A percentile compares a stretch with the other conserved stretches of the same genome.
Evolutionary conservation across 2,113 vertebrate species (phyloP).

Genomic region (Orcinus orca): DNA sequence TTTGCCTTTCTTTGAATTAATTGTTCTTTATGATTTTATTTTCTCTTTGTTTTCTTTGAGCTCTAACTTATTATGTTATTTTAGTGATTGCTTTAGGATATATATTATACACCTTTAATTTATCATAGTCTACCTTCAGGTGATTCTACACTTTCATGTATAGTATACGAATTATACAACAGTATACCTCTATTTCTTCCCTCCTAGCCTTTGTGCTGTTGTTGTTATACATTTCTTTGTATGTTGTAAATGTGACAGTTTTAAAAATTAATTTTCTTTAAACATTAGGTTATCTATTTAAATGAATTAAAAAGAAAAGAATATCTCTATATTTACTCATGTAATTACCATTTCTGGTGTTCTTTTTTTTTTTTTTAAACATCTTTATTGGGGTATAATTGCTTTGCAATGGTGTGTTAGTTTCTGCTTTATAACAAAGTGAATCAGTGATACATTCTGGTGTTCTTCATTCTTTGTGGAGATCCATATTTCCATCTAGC

Average conservation of each 20-base stretch:
- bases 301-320: not conserved
- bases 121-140: not conserved
- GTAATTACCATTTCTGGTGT: not conserved
- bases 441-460: no score
- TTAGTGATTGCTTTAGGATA: not conserved
- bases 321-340: not conserved
- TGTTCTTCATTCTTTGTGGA: not conserved
- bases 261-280: not conserved
- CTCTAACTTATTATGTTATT: not conserved
- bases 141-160: no score
- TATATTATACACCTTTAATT: not conserved
- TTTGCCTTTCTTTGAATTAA: not conserved
- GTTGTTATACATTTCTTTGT: not conserved
- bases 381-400: no score
- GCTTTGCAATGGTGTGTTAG: no score
- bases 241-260: not conserved
- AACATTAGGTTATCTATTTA: not conserved
- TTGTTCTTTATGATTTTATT: not conserved
- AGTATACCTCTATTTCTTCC: not conserved
- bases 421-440: no score
- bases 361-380: no score
- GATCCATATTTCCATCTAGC: not conserved
- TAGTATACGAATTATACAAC: not conserved
- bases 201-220: not conserved
- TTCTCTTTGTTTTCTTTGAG: not conserved